Conservation (phyloP, 2,888 invertebrate genomes). For the Doris montereyensis region DNA sequence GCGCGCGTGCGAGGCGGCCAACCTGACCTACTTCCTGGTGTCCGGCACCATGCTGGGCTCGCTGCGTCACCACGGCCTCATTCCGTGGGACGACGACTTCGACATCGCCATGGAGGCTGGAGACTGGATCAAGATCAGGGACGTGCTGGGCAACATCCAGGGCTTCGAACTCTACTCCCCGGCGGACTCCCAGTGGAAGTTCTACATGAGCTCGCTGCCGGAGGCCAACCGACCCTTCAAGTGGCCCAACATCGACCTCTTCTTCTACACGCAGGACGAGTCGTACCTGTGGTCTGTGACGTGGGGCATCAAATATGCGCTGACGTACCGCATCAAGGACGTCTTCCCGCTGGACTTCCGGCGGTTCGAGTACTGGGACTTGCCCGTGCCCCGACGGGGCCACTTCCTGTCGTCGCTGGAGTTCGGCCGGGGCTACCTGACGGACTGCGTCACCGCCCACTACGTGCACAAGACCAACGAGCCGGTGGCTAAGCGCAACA, state of each 20-base stretch:
- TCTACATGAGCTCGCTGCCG: constrained; percentile 46
- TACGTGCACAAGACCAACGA: constrained; percentile 46
- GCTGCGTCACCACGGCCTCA: constrained; percentile 53
- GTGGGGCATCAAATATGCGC: constrained; percentile 41
- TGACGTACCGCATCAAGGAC: constrained; percentile 34
- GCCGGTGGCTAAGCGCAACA: constrained; percentile 9
- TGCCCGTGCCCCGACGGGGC: constrained; percentile 42
- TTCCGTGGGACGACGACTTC: constrained; percentile 61
- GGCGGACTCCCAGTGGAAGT: constrained; percentile 52
- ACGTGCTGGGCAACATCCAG: constrained; percentile 46
- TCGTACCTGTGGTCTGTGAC: constrained; percentile 53
- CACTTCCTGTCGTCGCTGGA: constrained; percentile 29
- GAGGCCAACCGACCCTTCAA: constrained; percentile 49
- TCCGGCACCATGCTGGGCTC: constrained; percentile 44
- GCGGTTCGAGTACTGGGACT: constrained; percentile 46
- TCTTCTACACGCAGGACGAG: constrained; percentile 55
- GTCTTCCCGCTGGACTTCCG: constrained; percentile 45
- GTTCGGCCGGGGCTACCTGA: constrained; percentile 26
- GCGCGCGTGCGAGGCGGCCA: constrained; percentile 36
- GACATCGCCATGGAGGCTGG: constrained; percentile 52
- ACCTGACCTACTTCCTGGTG: constrained; percentile 40
- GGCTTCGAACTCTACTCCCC: constrained; percentile 48
- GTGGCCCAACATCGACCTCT: constrained; percentile 61
- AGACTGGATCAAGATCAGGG: constrained; percentile 43
- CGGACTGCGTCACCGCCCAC: constrained; percentile 40